Percentiles rank a stretch among this genome's conserved stretches.
Evolutionary conservation across 2,113 vertebrate genomes (phyloP).

Genomic region (Mobula hypostoma): DNA sequence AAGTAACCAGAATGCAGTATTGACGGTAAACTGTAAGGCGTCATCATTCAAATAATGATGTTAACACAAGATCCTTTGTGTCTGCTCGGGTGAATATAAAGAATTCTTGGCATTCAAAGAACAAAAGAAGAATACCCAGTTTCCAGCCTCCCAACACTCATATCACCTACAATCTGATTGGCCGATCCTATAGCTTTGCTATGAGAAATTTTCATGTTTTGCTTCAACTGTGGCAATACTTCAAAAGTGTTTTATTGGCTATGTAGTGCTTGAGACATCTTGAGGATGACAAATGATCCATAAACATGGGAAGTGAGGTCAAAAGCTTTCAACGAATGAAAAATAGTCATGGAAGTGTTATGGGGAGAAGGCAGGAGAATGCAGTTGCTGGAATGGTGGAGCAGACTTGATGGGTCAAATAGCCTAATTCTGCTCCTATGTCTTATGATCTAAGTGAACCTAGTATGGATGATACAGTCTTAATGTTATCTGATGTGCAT

Average conservation of each 20-base stretch:
- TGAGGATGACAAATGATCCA: neutral
- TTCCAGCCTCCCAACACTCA: neutral
- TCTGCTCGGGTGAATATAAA: too few species aligned
- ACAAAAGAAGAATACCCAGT: too few species aligned
- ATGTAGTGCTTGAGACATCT: neutral
- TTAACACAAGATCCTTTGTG: neutral
- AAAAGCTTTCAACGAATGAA: neutral
- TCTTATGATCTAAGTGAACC: neutral
- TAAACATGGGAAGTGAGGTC: neutral
- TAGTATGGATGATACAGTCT: neutral
- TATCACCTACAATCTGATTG: neutral
- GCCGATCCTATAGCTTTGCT: neutral
- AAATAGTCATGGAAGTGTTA: neutral
- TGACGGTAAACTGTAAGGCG: neutral
- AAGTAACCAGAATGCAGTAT: neutral
- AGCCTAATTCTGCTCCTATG: too few species aligned
- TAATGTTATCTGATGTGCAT: neutral
- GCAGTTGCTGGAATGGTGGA: too few species aligned
- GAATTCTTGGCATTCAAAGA: neutral
- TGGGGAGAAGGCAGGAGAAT: too few species aligned
- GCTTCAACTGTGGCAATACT: too few species aligned
- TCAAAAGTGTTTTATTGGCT: neutral
- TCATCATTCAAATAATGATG: neutral
- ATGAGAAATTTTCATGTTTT: neutral
- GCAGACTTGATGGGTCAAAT: too few species aligned